Evolutionary conservation across 2,797 vertebrate species (phyloP).

Genomic region (Dipus sagitta): DNA sequence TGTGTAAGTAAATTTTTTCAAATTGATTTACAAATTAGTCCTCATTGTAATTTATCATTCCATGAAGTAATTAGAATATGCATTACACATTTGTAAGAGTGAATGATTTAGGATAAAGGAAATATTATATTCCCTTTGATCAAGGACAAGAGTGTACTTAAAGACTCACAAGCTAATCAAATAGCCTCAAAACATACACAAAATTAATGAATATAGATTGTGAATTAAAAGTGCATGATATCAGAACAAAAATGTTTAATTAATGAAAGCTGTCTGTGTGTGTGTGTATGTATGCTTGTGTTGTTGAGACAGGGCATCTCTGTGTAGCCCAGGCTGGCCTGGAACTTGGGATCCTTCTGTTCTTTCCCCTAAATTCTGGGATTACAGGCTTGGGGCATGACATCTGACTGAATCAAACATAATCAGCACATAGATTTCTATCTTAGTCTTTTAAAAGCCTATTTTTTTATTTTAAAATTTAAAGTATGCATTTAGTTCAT

Average conservation of each 20-base stretch:
- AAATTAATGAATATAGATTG: not conserved
- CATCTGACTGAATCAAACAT: not conserved
- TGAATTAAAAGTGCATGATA: not conserved
- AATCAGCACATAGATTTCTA: not conserved
- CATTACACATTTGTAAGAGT: not conserved
- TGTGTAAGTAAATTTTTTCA: not conserved
- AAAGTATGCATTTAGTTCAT: not conserved
- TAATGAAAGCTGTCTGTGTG: not conserved
- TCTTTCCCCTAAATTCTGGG: too few species aligned
- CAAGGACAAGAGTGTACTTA: not conserved
- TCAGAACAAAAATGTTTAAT: conserved; percentile 5
- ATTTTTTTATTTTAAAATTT: not conserved
- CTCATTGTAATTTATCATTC: conserved; percentile 12
- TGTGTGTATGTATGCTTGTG: not conserved
- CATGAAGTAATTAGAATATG: not conserved
- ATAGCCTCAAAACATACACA: not conserved
- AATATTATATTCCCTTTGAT: not conserved
- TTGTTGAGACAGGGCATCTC: not conserved
- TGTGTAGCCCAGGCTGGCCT: not conserved
- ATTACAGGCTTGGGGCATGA: too few species aligned
- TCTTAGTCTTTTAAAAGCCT: not conserved
- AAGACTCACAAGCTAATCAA: not conserved
- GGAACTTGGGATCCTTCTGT: not conserved
- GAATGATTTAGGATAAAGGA: not conserved
- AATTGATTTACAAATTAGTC: not conserved